A percentile compares a stretch with the other conserved stretches of the same genome.
Conservation (phyloP, 2,797 vertebrate genomes). For the Clarias laeviceps region DNA sequence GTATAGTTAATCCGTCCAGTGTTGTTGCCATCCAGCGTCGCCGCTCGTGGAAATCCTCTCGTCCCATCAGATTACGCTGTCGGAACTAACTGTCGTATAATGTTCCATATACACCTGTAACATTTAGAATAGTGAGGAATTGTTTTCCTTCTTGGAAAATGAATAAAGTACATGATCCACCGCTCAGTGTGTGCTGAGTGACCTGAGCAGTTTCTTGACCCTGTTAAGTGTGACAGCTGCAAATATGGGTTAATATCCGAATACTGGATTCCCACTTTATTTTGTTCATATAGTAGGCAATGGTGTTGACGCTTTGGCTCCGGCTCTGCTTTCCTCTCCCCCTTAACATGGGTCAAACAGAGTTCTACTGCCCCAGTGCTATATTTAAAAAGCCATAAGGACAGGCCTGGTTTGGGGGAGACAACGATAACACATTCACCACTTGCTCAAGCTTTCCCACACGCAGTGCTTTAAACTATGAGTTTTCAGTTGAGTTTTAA, state of each 20-base stretch:
- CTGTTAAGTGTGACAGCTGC: neutral
- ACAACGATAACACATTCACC: slow-evolving; percentile 1
- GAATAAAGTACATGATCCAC: neutral
- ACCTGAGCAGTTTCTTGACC: neutral
- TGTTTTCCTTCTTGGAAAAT: neutral
- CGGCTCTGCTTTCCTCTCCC: slow-evolving; percentile 12
- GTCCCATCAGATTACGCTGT: too few relatives aligned
- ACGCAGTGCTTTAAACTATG: slow-evolving; percentile 38
- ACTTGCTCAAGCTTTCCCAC: slow-evolving; percentile 53
- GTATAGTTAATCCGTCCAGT: too few relatives aligned
- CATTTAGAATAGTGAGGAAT: neutral
- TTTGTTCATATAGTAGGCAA: slow-evolving; percentile 1
- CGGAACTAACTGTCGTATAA: too few relatives aligned
- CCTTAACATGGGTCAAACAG: slow-evolving; percentile 63
- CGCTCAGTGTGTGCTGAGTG: neutral
- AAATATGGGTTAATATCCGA: neutral
- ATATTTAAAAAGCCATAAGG: slow-evolving; percentile 73
- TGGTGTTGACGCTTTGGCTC: slow-evolving; percentile 10
- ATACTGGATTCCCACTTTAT: neutral
- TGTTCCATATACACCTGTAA: neutral
- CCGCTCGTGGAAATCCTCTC: too few relatives aligned
- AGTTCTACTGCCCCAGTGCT: slow-evolving; percentile 66
- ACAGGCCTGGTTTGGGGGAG: slow-evolving; percentile 48
- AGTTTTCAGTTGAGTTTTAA: too few relatives aligned
- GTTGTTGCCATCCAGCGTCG: too few relatives aligned